phyloP scores from a whole-genome alignment of 2,113 vertebrate genomes.

The Acinonyx jubatus region DNA sequence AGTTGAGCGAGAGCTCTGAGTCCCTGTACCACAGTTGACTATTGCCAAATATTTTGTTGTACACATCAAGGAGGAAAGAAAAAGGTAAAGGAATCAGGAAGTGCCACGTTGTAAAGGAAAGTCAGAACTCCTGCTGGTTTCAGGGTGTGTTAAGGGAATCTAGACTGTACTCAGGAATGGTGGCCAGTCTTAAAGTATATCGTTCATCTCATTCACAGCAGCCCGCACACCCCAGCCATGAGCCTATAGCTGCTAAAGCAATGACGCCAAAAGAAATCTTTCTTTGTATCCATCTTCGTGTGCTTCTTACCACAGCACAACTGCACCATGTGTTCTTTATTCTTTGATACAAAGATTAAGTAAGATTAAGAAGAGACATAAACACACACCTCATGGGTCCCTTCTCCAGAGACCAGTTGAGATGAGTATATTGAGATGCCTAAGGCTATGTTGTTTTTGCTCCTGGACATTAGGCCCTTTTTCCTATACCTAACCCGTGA shows the following conservation, averaged over 20 bases:
- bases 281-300: background rate
- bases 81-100: background rate
- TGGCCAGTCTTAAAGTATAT: background rate
- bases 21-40: background rate
- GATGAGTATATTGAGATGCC: background rate
- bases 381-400: background rate
- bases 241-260: background rate
- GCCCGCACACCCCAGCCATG: background rate
- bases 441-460: background rate
- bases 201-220: background rate
- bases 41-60: background rate
- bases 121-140: background rate
- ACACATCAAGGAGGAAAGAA: background rate
- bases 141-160: background rate
- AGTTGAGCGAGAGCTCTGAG: background rate
- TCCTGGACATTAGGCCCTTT: background rate
- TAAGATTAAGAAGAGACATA: background rate
- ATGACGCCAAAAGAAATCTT: background rate
- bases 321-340: background rate
- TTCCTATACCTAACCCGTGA: background rate
- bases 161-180: background rate
- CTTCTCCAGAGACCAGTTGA: background rate
- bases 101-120: background rate
- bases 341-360: background rate
- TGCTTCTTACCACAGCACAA: background rate